Base-by-base conservation (phyloP, 2,888 invertebrate genomes). In the Hyposoter didymator region DNA sequence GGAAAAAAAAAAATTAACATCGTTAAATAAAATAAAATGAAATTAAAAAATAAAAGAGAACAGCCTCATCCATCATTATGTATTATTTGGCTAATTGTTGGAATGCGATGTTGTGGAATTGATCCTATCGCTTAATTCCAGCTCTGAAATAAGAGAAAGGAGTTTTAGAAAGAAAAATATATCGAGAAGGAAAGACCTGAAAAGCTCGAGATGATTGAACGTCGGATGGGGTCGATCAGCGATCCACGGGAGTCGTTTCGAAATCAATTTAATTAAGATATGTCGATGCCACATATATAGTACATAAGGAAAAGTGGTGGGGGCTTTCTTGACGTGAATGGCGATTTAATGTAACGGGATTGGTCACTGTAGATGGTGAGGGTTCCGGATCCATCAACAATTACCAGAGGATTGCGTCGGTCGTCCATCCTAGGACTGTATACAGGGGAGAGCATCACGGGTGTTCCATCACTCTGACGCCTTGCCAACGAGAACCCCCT, bases 201-300 rank as follows among this genome's bases (percentile, higher is more conserved):
- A 62, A 47, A 84, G 62, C 84, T 83, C 55, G 81, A 81, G 84
- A 88, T 88, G 87, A 88, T 88, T 86, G 87, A 88, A 84, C 84
- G 79, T 75, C 69, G 76, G 78, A 49, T 47, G 67, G 80, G 79
- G 78, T 67, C 82, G 86, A 86, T 87, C 82, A 80, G 70, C 87
- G 89, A 88, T 87, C 87, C 81, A 86, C 84, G 80, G 85, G 87
- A 85, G 85, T 88, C 87, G 84, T 83, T 88, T 88, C 83, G 84
- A 84, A 88, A 87, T 88, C 88, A 85, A 88, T 89, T 89, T 84
- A 88, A 89, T 89, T 88, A 88, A 88, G 88, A 88, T 81, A 85
- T 76, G 84, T 84, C 80, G 82, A 84, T 84, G 85, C 82, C 59
- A 78, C 84, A 35, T 6, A 28, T 1, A 78, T 49, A 32, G 45